These are phyloP conservation scores for Chrysaora quinquecirrha DNA, from an alignment of 30 jellyfish, hydroid and myxozoan genomes.

Conservation along the genomic window DNA sequence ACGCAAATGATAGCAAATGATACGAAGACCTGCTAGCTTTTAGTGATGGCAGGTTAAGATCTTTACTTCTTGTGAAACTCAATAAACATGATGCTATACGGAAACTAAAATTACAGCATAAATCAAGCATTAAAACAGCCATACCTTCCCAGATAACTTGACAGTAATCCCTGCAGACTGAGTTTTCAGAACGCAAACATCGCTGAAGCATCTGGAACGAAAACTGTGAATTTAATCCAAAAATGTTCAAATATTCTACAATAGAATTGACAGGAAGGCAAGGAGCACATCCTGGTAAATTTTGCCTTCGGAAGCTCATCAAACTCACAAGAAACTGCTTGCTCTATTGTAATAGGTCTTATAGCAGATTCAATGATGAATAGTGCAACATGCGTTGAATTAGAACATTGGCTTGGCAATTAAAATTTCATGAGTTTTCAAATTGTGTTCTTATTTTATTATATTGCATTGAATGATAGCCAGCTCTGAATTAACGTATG, in stretches of 20 bases:
- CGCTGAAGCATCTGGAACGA: too few species aligned
- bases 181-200: too few species aligned
- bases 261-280: background rate
- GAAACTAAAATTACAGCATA: too few species aligned
- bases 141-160: too few species aligned
- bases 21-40: too few species aligned
- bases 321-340: background rate
- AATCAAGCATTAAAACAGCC: too few species aligned
- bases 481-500: slow-evolving; percentile 17
- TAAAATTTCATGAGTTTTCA: slow-evolving; percentile 56
- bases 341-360: background rate
- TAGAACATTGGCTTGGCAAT: slow-evolving; percentile 45
- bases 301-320: background rate
- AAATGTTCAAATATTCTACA: background rate
- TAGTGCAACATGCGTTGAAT: slow-evolving; percentile 19
- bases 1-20: too few species aligned
- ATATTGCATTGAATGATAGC: slow-evolving; percentile 11
- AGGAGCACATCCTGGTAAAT: background rate
- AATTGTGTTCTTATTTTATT: slow-evolving; percentile 13
- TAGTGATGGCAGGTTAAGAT: too few species aligned
- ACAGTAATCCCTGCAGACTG: too few species aligned
- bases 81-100: too few species aligned
- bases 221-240: too few species aligned
- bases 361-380: background rate
- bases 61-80: too few species aligned